Conservation (phyloP, 2,797 vertebrate species). For the Kryptolebias ocellatus region DNA sequence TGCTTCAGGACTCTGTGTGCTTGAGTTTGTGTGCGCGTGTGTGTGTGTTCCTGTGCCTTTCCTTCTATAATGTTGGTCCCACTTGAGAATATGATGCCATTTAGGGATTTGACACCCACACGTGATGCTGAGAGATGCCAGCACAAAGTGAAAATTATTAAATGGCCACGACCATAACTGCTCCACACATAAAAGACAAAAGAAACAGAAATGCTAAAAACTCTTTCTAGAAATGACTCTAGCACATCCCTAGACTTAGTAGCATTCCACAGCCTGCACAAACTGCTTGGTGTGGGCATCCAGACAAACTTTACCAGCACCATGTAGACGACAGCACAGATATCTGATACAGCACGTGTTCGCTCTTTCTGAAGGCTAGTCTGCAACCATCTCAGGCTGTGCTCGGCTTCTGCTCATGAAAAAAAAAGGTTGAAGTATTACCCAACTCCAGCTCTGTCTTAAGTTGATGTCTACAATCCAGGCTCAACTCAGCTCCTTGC, state of each 20-base stretch:
- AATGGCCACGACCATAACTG: slow-evolving; percentile 49
- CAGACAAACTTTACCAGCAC: slow-evolving; percentile 78
- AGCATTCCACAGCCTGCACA: slow-evolving; percentile 76
- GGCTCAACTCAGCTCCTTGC: slow-evolving; percentile 67
- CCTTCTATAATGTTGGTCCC: slow-evolving; percentile 80
- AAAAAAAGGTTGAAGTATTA: slow-evolving; percentile 51
- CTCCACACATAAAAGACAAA: slow-evolving; percentile 35
- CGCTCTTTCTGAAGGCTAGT: slow-evolving; percentile 63
- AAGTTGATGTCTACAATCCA: slow-evolving; percentile 73
- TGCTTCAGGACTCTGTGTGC: slow-evolving; percentile 81
- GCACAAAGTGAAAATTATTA: slow-evolving; percentile 65
- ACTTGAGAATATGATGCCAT: slow-evolving; percentile 78
- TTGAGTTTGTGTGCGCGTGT: slow-evolving; percentile 75
- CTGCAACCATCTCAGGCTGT: slow-evolving; percentile 75
- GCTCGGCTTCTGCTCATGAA: slow-evolving; percentile 67
- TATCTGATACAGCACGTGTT: slow-evolving; percentile 66
- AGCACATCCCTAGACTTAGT: slow-evolving; percentile 75
- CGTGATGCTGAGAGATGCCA: slow-evolving; percentile 56
- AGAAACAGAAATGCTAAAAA: slow-evolving; percentile 36
- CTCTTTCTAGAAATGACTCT: slow-evolving; percentile 63
- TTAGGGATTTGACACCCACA: slow-evolving; percentile 57
- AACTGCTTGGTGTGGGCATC: slow-evolving; percentile 68
- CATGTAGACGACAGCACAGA: slow-evolving; percentile 79
- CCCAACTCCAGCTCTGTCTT: slow-evolving; percentile 68
- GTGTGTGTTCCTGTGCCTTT: slow-evolving; percentile 81